Evolutionary conservation across 2,113 vertebrate species (phyloP).

Genomic region (Thryonomys swinderianus): DNA sequence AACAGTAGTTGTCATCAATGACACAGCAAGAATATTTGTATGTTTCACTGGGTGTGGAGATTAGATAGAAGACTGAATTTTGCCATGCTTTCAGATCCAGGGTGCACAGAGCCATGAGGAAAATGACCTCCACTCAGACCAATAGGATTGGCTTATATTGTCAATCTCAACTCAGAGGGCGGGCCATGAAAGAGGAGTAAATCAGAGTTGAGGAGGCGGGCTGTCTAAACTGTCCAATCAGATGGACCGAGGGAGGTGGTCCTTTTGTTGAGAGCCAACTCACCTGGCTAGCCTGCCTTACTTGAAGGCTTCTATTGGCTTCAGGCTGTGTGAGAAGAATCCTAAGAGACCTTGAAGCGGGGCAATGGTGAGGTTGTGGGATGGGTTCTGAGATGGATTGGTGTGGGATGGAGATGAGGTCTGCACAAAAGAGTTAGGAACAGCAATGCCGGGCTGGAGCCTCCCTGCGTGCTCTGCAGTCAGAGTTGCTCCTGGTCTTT

Average conservation of each 20-base stretch:
- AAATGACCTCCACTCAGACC: neutral
- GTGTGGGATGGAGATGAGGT: neutral
- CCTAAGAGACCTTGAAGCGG: neutral
- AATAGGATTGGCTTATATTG: neutral
- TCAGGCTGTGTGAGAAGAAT: neutral
- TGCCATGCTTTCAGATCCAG: neutral
- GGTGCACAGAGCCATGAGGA: neutral
- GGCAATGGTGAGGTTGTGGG: neutral
- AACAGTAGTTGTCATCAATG: neutral
- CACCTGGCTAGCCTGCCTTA: neutral
- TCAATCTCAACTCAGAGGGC: neutral
- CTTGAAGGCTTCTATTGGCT: neutral
- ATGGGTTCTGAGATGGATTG: neutral
- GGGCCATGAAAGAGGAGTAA: neutral
- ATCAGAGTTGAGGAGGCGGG: neutral
- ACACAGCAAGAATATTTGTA: neutral
- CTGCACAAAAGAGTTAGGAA: neutral
- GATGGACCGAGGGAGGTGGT: neutral
- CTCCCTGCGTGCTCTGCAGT: neutral
- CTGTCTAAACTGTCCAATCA: neutral
- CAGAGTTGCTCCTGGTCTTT: neutral
- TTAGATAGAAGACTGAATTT: neutral
- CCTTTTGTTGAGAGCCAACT: neutral
- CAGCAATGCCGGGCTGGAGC: neutral
- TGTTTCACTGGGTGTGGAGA: neutral